Conservation (phyloP, 2,888 invertebrate genomes). For the Campoletis raptor region DNA sequence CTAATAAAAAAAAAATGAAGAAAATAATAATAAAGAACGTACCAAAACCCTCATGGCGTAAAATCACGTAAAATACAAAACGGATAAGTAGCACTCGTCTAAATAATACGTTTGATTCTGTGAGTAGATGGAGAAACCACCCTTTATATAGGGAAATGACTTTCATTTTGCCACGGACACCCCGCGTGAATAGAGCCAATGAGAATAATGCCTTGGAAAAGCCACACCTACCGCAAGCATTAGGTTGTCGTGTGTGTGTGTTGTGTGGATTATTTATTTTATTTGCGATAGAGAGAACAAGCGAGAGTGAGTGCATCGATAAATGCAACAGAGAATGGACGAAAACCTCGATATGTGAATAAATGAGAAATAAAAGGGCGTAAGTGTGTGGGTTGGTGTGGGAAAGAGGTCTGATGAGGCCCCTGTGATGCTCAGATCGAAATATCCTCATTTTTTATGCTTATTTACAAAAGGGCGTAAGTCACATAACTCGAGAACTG, state of each 20-base stretch:
- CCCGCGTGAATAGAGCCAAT: conserved; percentile 81
- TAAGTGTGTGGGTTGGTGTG: background rate
- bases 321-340: conserved; percentile 32
- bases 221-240: conserved; percentile 82
- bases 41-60: conserved; percentile 83
- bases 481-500: background rate
- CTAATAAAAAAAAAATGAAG: background rate
- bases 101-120: conserved; percentile 80
- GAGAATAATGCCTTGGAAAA: conserved; percentile 73
- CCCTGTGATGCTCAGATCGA: background rate
- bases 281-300: conserved; percentile 18
- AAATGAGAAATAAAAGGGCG: conserved; percentile 3
- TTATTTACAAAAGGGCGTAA: conserved; percentile 6
- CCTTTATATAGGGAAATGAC: conserved; percentile 85
- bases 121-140: conserved; percentile 79
- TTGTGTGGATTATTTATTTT: conserved; percentile 73
- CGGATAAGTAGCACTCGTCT: conserved; percentile 66
- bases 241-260: conserved; percentile 5
- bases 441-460: background rate
- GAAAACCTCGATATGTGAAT: background rate
- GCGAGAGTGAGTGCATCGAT: background rate
- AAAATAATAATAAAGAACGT: conserved; percentile 71
- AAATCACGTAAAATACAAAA: conserved; percentile 72
- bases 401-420: background rate
- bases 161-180: conserved; percentile 83